phyloP scores from a whole-genome alignment of 2,888 invertebrate genomes.

The Habroteleia sp. region DNA sequence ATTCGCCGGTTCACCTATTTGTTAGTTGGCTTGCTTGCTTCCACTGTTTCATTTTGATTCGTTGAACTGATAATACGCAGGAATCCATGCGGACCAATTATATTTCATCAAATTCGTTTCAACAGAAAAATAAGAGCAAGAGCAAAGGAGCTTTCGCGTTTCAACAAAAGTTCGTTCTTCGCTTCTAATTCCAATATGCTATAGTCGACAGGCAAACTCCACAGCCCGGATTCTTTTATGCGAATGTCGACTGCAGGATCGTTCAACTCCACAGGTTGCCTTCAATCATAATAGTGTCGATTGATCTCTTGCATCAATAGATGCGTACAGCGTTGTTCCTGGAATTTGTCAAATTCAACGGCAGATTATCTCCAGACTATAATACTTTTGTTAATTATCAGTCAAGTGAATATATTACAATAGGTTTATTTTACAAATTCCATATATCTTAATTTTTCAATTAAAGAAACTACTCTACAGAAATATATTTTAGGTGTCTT shows the following conservation, averaged over 20 bases:
- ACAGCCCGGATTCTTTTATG: conserved; percentile 50
- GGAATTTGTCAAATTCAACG: conserved; percentile 48
- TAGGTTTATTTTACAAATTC: too few relatives aligned
- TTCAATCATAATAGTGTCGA: conserved; percentile 59
- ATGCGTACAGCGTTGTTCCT: conserved; percentile 52
- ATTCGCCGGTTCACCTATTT: neutral
- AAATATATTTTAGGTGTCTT: too few relatives aligned
- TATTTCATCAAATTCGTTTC: conserved; percentile 32
- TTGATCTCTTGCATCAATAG: conserved; percentile 61
- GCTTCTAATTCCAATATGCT: conserved; percentile 30
- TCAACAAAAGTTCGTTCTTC: conserved; percentile 37
- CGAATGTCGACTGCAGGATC: conserved; percentile 40
- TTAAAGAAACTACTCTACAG: too few relatives aligned
- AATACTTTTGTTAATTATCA: conserved; percentile 33
- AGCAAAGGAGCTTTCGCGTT: neutral
- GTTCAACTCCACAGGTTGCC: conserved; percentile 63
- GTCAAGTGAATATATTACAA: too few relatives aligned
- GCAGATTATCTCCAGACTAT: conserved; percentile 24
- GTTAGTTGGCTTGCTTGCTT: neutral
- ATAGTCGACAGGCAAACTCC: conserved; percentile 12
- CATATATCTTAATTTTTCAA: too few relatives aligned
- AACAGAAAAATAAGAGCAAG: conserved; percentile 8
- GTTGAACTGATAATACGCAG: neutral
- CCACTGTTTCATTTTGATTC: neutral
- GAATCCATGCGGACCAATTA: conserved; percentile 17